Conservation (phyloP, 2,113 vertebrate species). For the Dasyprocta punctata region DNA sequence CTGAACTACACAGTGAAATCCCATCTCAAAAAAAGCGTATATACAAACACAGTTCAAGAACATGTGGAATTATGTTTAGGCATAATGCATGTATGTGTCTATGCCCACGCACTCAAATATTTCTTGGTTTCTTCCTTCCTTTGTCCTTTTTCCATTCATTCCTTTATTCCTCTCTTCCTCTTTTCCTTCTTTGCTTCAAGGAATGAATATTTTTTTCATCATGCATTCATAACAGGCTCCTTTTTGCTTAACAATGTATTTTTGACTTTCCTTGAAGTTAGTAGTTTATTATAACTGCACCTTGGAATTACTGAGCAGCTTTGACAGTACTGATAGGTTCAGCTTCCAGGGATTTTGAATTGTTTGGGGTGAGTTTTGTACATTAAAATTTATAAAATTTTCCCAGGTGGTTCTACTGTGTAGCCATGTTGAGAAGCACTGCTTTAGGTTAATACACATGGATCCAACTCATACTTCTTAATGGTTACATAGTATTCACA, state of each 20-base stretch:
- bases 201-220: neutral
- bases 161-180: neutral
- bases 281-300: neutral
- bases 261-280: slow-evolving; percentile 20
- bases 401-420: neutral
- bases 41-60: neutral
- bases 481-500: neutral
- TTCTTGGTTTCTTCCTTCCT: neutral
- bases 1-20: too few relatives aligned
- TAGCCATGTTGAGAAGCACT: neutral
- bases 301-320: neutral
- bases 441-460: neutral
- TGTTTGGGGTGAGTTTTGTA: neutral
- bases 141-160: neutral
- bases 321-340: neutral
- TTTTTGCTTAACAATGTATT: neutral
- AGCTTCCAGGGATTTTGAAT: neutral
- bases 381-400: slow-evolving; percentile 23
- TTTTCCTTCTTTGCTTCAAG: neutral
- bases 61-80: neutral
- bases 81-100: neutral
- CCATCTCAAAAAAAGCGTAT: neutral
- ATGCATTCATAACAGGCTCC: neutral
- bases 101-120: neutral
- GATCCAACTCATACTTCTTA: neutral